These are phyloP conservation scores for Gandaritis pyraliata DNA, from an alignment of 2,888 invertebrate species.

Conservation along the genomic window DNA sequence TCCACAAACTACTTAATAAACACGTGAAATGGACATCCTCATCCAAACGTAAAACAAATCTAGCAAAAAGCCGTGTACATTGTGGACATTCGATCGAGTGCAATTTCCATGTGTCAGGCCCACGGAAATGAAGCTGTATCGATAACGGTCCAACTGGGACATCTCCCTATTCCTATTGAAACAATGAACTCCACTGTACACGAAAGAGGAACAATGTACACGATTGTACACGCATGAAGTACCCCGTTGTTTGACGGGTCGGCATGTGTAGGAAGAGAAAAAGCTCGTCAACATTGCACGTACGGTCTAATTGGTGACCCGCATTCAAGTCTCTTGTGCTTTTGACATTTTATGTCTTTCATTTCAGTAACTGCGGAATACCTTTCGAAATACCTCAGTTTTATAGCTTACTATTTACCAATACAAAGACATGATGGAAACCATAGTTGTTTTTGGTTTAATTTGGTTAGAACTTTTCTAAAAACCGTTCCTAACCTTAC, in stretches of 20 bases:
- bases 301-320: constrained; percentile 24
- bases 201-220: constrained; percentile 15
- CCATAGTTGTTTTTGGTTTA: no score
- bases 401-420: not conserved
- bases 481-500: no score
- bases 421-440: not conserved
- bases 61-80: constrained; percentile 41
- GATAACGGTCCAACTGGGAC: constrained; percentile 46
- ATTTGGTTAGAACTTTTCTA: no score
- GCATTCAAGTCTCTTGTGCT: constrained; percentile 21
- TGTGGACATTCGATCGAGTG: constrained; percentile 53
- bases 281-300: constrained; percentile 17
- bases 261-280: constrained; percentile 25
- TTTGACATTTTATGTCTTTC: constrained; percentile 19
- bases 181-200: constrained; percentile 22
- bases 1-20: constrained; percentile 35
- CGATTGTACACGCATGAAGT: constrained; percentile 23
- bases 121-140: constrained; percentile 72
- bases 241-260: constrained; percentile 21
- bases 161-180: constrained; percentile 23
- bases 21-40: constrained; percentile 32
- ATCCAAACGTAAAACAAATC: constrained; percentile 42
- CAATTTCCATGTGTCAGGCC: constrained; percentile 72
- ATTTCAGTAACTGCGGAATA: constrained; percentile 2
- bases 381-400: constrained; percentile 1